A percentile compares a stretch with the other conserved stretches of the same genome.
Evolutionary conservation across 2,888 invertebrate genomes (phyloP).

Genomic region (Torymus tubicola): DNA sequence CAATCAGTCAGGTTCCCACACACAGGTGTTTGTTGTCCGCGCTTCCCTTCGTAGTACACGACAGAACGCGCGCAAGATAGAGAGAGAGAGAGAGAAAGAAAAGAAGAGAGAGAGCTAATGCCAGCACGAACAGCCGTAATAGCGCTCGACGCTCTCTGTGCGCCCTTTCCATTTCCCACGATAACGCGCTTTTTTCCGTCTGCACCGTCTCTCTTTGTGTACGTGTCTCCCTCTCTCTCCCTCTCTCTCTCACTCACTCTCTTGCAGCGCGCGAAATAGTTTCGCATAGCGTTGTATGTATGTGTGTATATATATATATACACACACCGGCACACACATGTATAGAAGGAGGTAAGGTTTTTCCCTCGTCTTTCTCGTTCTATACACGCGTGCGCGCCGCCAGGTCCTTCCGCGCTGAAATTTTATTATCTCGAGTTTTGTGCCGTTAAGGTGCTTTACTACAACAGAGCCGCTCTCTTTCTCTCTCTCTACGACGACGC

Average conservation of each 20-base stretch:
- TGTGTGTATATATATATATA: too few species aligned
- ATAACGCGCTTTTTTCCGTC: slow-evolving; percentile 38
- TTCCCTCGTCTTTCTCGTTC: too few species aligned
- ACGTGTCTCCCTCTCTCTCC: slow-evolving; percentile 1
- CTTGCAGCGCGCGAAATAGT: not conserved
- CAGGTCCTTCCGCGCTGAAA: not conserved
- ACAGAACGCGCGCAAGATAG: not conserved
- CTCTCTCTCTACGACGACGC: too few species aligned
- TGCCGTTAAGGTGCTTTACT: slow-evolving; percentile 9
- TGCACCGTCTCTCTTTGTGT: slow-evolving; percentile 18
- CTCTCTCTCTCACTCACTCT: not conserved
- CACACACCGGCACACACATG: too few species aligned
- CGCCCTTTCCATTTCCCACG: slow-evolving; percentile 57
- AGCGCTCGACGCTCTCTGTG: not conserved
- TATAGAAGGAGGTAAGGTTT: too few species aligned
- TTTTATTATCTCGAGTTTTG: slow-evolving; percentile 24
- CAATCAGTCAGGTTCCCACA: slow-evolving; percentile 57
- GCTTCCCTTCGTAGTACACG: not conserved
- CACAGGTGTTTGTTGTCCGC: slow-evolving; percentile 33
- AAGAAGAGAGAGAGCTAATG: not conserved
- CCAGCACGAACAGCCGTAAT: slow-evolving; percentile 31
- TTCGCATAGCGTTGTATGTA: too few species aligned
- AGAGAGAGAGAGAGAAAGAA: not conserved
- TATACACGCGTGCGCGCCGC: too few species aligned
- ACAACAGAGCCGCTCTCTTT: too few species aligned